Percentiles rank a stretch among this genome's conserved stretches.
phyloP scores from a whole-genome alignment of 2,113 vertebrate species.

The Glareola pratincola region DNA sequence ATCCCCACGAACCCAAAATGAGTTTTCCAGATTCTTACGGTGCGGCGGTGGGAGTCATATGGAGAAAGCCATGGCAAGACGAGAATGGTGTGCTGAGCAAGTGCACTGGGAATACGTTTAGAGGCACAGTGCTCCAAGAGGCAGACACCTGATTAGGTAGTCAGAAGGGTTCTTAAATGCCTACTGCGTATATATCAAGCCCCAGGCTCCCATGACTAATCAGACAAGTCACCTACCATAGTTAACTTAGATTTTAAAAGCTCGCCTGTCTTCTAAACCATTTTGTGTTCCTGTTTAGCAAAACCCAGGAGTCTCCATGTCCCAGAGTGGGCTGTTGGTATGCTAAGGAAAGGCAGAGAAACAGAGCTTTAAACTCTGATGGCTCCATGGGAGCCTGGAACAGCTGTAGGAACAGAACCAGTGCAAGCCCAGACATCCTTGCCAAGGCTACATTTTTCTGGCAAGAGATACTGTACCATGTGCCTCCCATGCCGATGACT shows the following conservation, averaged over 20 bases:
- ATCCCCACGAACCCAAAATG: not conserved
- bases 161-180: not conserved
- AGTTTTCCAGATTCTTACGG: not conserved
- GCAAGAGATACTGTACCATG: not conserved
- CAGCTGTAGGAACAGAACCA: not conserved
- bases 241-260: not conserved
- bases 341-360: not conserved
- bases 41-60: not conserved
- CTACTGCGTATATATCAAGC: accelerated
- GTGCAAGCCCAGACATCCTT: not conserved
- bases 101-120: not conserved
- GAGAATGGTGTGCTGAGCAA: not conserved
- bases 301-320: not conserved
- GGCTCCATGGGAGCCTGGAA: not conserved
- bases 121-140: not conserved
- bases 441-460: not conserved
- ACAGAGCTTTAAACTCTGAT: not conserved
- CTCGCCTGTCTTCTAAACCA: not conserved
- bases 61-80: not conserved
- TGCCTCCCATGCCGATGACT: not conserved
- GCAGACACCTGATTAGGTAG: not conserved
- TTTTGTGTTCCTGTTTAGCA: not conserved
- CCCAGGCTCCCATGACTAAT: not conserved
- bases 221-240: not conserved
- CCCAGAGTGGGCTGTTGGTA: not conserved